A percentile compares a stretch with the other conserved stretches of the same genome.
These are phyloP conservation scores for Rhyacophila evoluta DNA, from an alignment of 2,888 invertebrate genomes.

Conservation along the genomic window DNA sequence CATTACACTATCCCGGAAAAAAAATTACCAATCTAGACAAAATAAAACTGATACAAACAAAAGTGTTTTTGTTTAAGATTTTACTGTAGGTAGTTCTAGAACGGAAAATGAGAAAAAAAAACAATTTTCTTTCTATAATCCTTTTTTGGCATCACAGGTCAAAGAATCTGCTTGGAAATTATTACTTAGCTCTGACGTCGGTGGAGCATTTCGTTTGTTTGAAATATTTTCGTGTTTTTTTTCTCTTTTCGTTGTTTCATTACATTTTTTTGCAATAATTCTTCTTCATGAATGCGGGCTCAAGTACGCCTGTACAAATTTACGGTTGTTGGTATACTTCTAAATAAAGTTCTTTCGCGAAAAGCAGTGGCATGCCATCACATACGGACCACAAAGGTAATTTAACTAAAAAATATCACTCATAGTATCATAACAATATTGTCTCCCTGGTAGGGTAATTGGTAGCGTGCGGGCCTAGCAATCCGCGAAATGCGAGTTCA, in stretches of 20 bases:
- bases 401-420: too few relatives aligned
- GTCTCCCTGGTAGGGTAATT: too few relatives aligned
- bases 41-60: neutral
- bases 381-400: too few relatives aligned
- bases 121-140: neutral
- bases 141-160: neutral
- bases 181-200: neutral
- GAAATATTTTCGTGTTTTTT: slow-evolving; percentile 16
- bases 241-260: slow-evolving; percentile 11
- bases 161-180: neutral
- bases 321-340: slow-evolving; percentile 13
- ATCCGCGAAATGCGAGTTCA: too few relatives aligned
- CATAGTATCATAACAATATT: too few relatives aligned
- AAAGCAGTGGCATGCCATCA: too few relatives aligned
- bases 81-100: neutral
- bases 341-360: slow-evolving; percentile 5
- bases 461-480: too few relatives aligned
- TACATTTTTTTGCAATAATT: slow-evolving; percentile 22
- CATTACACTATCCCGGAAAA: neutral
- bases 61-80: neutral
- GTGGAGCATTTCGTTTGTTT: neutral
- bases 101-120: neutral
- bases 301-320: slow-evolving; percentile 7
- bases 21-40: neutral
- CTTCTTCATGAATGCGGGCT: slow-evolving; percentile 22